These are phyloP conservation scores for Melanogrammus aeglefinus DNA, from an alignment of 2,797 vertebrate species.

Conservation along the genomic window DNA sequence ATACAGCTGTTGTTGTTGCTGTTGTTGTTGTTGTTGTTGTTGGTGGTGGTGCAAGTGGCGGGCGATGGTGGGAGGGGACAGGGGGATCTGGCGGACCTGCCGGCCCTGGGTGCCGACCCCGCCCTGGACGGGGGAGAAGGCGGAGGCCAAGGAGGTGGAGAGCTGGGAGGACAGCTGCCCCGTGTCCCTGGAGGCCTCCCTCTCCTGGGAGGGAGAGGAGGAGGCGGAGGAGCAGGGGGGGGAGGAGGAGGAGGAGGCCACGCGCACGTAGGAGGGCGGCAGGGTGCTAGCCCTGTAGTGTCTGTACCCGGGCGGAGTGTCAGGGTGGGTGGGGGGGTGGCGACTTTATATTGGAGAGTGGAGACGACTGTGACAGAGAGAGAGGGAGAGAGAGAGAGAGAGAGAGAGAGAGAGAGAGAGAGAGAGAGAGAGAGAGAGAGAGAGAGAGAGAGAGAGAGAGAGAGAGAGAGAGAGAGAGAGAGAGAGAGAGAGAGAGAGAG, in stretches of 20 bases:
- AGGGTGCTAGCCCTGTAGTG: constrained; percentile 75
- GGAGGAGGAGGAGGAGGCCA: constrained; percentile 66
- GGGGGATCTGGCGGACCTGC: constrained; percentile 78
- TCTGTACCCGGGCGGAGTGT: constrained; percentile 79
- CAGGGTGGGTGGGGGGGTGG: constrained; percentile 74
- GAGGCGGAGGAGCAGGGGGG: constrained; percentile 57
- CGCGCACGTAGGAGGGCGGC: constrained; percentile 74
- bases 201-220: constrained; percentile 68
- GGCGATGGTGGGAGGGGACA: constrained; percentile 75
- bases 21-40: constrained; percentile 52
- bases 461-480: constrained; percentile 7
- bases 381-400: constrained; percentile 2
- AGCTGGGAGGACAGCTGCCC: constrained; percentile 78
- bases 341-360: constrained; percentile 83
- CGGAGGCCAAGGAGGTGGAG: constrained; percentile 74
- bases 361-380: constrained; percentile 80
- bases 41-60: constrained; percentile 58
- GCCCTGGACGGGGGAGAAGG: constrained; percentile 79
- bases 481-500: constrained; percentile 13
- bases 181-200: constrained; percentile 68
- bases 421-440: constrained; percentile 36
- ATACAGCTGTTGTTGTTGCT: constrained; percentile 42
- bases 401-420: constrained; percentile 9
- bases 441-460: constrained; percentile 31
- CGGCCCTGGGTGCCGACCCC: constrained; percentile 65